Percentiles rank a stretch among this genome's conserved stretches.
Conservation (phyloP, 1,140 invertebrate genomes). For the Oryctes rhinoceros region DNA sequence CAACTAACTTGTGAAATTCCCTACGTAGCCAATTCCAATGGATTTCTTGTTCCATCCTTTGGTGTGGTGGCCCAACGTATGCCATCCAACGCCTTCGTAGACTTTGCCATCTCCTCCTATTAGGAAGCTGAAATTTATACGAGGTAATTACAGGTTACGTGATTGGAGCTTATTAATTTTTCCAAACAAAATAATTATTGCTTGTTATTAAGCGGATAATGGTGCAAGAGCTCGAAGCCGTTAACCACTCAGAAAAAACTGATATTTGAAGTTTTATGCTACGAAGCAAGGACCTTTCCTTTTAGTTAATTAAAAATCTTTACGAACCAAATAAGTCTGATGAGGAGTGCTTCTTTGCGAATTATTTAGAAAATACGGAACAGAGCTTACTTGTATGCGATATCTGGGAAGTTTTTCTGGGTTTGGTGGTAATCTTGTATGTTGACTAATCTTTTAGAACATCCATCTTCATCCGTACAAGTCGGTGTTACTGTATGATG, state of each 20-base stretch:
- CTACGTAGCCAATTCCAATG: slow-evolving; percentile 68
- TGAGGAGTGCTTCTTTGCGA: too few relatives aligned
- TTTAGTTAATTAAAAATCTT: too few relatives aligned
- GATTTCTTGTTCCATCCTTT: slow-evolving; percentile 68
- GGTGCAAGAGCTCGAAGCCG: too few relatives aligned
- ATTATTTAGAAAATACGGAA: too few relatives aligned
- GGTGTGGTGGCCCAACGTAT: slow-evolving; percentile 75
- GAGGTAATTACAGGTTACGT: background rate
- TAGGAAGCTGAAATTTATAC: slow-evolving; percentile 69
- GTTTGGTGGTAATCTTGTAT: slow-evolving; percentile 72
- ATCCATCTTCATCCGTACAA: slow-evolving; percentile 65
- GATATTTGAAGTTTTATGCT: too few relatives aligned
- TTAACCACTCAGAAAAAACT: too few relatives aligned
- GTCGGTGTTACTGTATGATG: slow-evolving; percentile 72
- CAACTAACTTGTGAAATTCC: slow-evolving; percentile 60
- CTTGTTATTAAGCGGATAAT: too few relatives aligned
- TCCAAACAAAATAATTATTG: background rate
- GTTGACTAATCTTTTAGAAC: slow-evolving; percentile 60
- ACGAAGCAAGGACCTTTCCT: too few relatives aligned
- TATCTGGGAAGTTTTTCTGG: slow-evolving; percentile 66
- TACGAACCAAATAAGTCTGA: too few relatives aligned
- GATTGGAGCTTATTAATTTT: background rate
- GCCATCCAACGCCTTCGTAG: slow-evolving; percentile 83
- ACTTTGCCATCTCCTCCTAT: slow-evolving; percentile 80
- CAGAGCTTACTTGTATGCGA: slow-evolving; percentile 69